Evolutionary conservation across 2,888 invertebrate species (phyloP).

Genomic region (Lochmaea capreae): DNA sequence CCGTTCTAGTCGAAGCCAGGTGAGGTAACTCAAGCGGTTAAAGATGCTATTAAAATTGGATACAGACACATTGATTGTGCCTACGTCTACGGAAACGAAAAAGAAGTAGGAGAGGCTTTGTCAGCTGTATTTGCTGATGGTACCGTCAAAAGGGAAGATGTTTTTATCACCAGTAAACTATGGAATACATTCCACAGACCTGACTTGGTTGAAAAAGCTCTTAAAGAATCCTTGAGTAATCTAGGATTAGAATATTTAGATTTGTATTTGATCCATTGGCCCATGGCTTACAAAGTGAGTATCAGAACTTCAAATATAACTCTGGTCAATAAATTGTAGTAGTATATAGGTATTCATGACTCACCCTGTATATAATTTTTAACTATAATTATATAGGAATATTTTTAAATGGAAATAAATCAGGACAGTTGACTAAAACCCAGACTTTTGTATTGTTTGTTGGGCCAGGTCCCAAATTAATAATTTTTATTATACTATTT

Average conservation of each 20-base stretch:
- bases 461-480: not conserved
- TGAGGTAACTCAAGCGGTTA: slow-evolving; percentile 74
- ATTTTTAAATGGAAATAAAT: too few relatives aligned
- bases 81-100: slow-evolving; percentile 76
- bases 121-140: slow-evolving; percentile 74
- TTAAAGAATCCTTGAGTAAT: slow-evolving; percentile 77
- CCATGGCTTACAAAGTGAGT: slow-evolving; percentile 81
- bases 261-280: slow-evolving; percentile 94
- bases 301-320: not conserved
- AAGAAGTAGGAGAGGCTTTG: slow-evolving; percentile 76
- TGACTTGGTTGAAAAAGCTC: slow-evolving; percentile 78
- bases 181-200: slow-evolving; percentile 87
- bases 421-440: too few relatives aligned
- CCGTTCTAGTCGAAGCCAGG: slow-evolving; percentile 73
- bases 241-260: slow-evolving; percentile 84
- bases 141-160: slow-evolving; percentile 75
- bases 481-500: slow-evolving; percentile 51
- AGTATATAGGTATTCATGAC: too few relatives aligned
- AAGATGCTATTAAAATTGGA: slow-evolving; percentile 80
- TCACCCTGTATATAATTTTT: too few relatives aligned
- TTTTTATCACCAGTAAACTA: slow-evolving; percentile 78
- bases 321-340: too few relatives aligned
- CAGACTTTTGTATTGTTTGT: too few relatives aligned
- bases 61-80: slow-evolving; percentile 84
- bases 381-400: too few relatives aligned